Base-by-base conservation (phyloP, 2,113 vertebrate genomes). In the Todiramphus saurophagus region DNA sequence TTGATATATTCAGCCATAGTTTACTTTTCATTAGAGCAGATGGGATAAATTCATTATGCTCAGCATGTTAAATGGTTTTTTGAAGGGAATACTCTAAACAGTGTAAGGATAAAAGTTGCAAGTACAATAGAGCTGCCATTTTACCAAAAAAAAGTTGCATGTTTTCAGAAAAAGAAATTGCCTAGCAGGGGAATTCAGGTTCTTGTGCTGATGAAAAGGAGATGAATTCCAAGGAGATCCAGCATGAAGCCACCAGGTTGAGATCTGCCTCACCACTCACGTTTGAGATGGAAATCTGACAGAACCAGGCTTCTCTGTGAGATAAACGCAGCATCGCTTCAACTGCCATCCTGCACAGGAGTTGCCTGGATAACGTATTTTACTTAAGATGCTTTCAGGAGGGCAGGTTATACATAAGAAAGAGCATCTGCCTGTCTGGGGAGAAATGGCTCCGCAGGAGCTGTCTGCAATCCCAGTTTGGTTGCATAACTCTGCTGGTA, bases 401-500 rank as follows among this genome's bases (percentile, higher is more conserved):
- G 53, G 33, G 27, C 15, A 62, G 25, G 31, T 53, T 48, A 28
- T 13, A 7, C 27, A 5, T 4, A 1, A 31, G 30, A 55, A 88
- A 51, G 21, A 92, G 11, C 7, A 58, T 60, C 64, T 53, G 27
- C 46, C 7, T 53, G 25, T 41, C 80, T 66, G 0, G 0, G 90
- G 44, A 79, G 89, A 12, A 78, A 17, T 4, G 44, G 58, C 21
- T 10, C 55, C 2, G 9, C 0, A 0, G 73, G 62, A 87, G 53
- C 53, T 76, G 3, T 59, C 77, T 79, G 60, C 48, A 6, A 56
- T 60, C 80, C 83, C 0, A 0, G 5, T 60, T 46, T 73, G 48
- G 74, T 97, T 97, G 94, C 81, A 31, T 97, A 97, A 97, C 84
- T 75, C 86, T 85, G 94, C 91, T 80, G 84, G 88, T 93, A 67